Conservation (phyloP, 1,140 invertebrate genomes). For the Theocolax elegans region DNA sequence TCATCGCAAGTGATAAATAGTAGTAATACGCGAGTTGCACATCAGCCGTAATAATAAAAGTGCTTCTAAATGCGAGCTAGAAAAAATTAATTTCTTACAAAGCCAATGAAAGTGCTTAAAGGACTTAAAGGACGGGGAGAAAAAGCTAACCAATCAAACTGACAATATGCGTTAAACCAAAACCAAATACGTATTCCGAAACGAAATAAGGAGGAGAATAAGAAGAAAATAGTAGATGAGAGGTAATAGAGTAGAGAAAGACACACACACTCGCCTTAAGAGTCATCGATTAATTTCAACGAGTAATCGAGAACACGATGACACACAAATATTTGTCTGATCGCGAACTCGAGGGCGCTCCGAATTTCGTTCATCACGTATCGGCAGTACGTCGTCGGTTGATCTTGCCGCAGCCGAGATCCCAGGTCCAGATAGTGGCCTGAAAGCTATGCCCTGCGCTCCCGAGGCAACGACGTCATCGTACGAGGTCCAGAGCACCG, state of each 20-base stretch:
- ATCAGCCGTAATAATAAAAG: background rate
- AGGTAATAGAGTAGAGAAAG: too few relatives aligned
- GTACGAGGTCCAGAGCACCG: constrained; percentile 5
- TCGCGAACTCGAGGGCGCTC: background rate
- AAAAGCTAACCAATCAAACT: background rate
- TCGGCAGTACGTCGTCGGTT: background rate
- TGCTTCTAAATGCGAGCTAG: background rate
- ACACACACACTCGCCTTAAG: too few relatives aligned
- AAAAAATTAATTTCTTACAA: background rate
- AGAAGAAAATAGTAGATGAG: too few relatives aligned
- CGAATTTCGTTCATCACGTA: background rate
- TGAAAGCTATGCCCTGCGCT: constrained; percentile 35
- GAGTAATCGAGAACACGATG: background rate
- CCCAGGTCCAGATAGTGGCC: background rate
- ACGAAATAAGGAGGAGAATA: background rate
- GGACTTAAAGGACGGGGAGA: too few relatives aligned
- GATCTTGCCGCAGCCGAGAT: background rate
- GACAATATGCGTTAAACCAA: background rate
- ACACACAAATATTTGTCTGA: background rate
- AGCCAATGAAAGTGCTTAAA: constrained; percentile 9
- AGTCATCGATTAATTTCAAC: background rate
- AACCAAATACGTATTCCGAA: constrained; percentile 1
- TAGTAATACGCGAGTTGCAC: background rate
- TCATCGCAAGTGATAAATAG: background rate
- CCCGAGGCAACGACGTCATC: background rate